Base-by-base conservation (phyloP, 64 coral and sea anemone genomes). In the Stichodactyla helianthus region DNA sequence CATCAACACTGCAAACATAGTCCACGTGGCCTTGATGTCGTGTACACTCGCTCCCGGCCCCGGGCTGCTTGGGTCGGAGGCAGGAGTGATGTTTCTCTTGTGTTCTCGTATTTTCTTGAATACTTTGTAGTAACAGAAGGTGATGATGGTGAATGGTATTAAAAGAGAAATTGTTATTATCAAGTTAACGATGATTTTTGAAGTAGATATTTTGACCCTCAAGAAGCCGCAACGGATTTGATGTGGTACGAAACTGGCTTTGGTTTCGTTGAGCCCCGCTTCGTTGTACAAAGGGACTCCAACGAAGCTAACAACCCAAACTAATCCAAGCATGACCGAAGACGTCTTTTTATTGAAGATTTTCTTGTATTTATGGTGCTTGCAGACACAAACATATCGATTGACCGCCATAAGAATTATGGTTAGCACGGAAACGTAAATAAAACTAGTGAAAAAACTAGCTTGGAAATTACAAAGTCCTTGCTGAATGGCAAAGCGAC, bases 21-120 rank as follows among this genome's bases (percentile, higher is more conserved):
- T 90, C 17, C 88, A 71, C 18, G 88, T 84, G 27, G 88, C 82
- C 53, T 88, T 92, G n/a, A 92, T 92, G 5, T 92, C 91, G 61
- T 88, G 85, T 10, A 92, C 85, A 68, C 70, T 88, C 16, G 68
- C 53, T 2, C 78, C 78, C 78, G n/a, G 78, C 2, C 78, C 78
- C 78, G n/a, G 78, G 14, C 50, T 81, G 26, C 50, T 54, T 55
- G 12, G 81, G 61, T 19, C 77, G 6, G 27, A 31, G 6, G 63
- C 59, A 56, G 53, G 79, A 27, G 17, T 16, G 23, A 50, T 44
- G 50, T 67, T 86, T 16, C 60, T 51, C 10, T 88, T 50, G 56
- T 92, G 91, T 9, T 79, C 27, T 55, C 71, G 86, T 14, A 92
- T 85, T 12, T 58, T 28, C 5, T 54, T 71, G 60, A 92, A 92